These are phyloP conservation scores for Trypoxylon attenuatum DNA, from an alignment of 2,888 invertebrate genomes.

Conservation along the genomic window DNA sequence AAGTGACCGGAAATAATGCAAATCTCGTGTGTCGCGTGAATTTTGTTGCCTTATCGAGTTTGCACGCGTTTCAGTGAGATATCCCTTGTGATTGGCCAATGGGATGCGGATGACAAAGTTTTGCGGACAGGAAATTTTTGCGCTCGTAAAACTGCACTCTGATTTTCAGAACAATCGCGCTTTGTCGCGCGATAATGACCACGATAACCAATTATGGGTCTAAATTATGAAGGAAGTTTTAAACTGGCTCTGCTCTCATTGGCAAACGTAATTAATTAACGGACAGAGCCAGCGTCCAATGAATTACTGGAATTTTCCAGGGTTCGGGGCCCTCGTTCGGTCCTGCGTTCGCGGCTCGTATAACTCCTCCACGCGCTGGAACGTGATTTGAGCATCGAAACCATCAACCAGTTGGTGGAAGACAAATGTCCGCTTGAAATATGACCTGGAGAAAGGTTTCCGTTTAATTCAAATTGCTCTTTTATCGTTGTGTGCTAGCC, in stretches of 20 bases:
- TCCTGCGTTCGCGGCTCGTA: background rate
- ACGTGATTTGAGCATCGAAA: constrained; percentile 21
- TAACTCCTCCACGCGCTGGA: background rate
- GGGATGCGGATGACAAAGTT: too few species aligned
- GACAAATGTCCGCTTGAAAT: constrained; percentile 63
- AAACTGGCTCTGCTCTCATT: constrained; percentile 58
- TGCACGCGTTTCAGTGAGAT: too few species aligned
- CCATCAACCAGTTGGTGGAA: constrained; percentile 19
- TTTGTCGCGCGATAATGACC: constrained; percentile 46
- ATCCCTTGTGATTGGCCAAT: too few species aligned
- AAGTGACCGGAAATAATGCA: too few species aligned
- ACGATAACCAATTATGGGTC: constrained; percentile 51
- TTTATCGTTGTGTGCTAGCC: constrained; percentile 27
- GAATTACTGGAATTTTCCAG: constrained; percentile 55
- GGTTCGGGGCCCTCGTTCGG: too few species aligned
- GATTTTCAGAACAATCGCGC: constrained; percentile 39
- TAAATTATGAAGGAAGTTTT: constrained; percentile 61
- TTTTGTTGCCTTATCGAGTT: too few species aligned
- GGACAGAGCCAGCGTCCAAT: constrained; percentile 48
- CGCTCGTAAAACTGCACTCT: constrained; percentile 42
- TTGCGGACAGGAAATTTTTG: too few species aligned
- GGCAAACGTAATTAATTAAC: constrained; percentile 62
- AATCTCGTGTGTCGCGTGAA: too few species aligned
- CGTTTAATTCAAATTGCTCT: constrained; percentile 38
- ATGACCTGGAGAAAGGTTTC: constrained; percentile 50